Base-by-base conservation (phyloP, 2,113 vertebrate species). In the Halcyon malimbica region DNA sequence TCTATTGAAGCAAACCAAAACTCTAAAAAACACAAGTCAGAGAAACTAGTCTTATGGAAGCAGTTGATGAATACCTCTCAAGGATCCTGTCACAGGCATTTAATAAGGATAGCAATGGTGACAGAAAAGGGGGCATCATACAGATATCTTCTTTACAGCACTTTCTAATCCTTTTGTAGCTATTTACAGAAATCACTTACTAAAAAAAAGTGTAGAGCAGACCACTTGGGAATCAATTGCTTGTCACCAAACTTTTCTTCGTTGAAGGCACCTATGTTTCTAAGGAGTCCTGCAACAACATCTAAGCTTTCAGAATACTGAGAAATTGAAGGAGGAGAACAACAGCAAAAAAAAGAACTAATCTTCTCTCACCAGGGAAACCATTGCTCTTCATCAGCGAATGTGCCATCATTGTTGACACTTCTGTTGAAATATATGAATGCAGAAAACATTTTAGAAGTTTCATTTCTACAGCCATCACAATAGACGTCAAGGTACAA, bases 391-490 rank as follows among this genome's bases (percentile, higher is more conserved):
- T 94, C 74, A 94, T 95, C 89, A 93, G 87, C 62, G 91, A 85
- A 91, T 91, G 74, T 95, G 93, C 81, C 74, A 76, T 73, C 83
- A 16, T 48, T 64, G 48, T 56, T 95, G 80, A 89, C 91, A 94
- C 48, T 79, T 93, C 70, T 89, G 60, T 41, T 96, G 89, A 93
- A 95, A 96, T 54, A 87, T 2, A 89, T 29, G 84, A 96, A 95
- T 65, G 69, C 53, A 79, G 87, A 91, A 93, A 93, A 87, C 48
- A 87, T 93, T 93, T 95, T 9, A 83, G 54, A 94, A 93, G 84
- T 91, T 95, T 96, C 89, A 93, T 81, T 94, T 94, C 73, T 89
- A 44, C 8, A 96, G 73, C 73, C 87, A 89, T 96, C 94, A 89
- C 83, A 95, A 95, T 92, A 95, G 80, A 87, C 89, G 60, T 81